A percentile compares a stretch with the other conserved stretches of the same genome.
Conservation (phyloP, 2,113 vertebrate species). For the Petromus typicus region DNA sequence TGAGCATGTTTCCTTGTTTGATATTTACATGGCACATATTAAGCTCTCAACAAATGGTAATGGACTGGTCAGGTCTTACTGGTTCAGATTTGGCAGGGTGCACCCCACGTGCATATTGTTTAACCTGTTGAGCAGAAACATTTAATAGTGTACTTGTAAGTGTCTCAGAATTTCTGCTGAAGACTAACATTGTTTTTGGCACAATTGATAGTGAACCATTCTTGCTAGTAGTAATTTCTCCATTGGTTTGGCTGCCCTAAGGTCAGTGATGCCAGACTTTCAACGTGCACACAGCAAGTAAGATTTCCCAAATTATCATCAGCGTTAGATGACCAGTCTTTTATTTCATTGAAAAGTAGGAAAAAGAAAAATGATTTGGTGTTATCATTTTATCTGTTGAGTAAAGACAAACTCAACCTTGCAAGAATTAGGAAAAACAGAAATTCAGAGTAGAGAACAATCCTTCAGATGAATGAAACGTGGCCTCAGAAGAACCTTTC, state of each 20-base stretch:
- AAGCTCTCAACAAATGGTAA: not conserved
- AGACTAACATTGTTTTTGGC: constrained; percentile 12
- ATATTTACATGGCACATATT: not conserved
- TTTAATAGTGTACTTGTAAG: constrained; percentile 10
- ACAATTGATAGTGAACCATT: not conserved
- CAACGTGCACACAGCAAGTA: not conserved
- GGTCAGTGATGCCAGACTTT: not conserved
- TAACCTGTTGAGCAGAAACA: constrained; percentile 30
- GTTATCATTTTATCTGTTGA: constrained; percentile 3
- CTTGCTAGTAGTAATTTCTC: constrained; percentile 33
- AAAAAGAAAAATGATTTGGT: not conserved
- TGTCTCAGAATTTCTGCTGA: constrained; percentile 23
- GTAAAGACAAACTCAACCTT: not conserved
- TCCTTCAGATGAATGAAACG: not conserved
- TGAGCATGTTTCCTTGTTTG: not conserved
- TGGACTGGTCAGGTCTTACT: not conserved
- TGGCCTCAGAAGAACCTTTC: not conserved
- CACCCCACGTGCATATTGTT: not conserved
- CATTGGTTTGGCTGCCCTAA: not conserved
- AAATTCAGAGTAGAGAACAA: not conserved
- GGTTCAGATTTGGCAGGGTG: constrained; percentile 4
- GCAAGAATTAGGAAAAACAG: not conserved
- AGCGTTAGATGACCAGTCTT: not conserved
- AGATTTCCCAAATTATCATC: not conserved
- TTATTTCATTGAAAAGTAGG: not conserved